Conservation (phyloP, 2,888 invertebrate genomes). For the Dromius quadrimaculatus region DNA sequence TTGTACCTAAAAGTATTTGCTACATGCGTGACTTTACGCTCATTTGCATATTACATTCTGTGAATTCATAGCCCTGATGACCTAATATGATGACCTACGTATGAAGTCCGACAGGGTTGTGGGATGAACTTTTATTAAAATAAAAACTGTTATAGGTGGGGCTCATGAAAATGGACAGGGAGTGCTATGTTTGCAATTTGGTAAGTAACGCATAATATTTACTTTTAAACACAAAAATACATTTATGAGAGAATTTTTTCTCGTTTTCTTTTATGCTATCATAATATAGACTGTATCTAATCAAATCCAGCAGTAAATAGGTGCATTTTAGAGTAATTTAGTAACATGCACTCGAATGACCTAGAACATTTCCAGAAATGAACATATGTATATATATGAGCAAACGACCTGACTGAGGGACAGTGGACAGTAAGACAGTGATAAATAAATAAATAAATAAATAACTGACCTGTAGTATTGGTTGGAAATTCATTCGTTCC, state of each 20-base stretch:
- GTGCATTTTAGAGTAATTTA: no score
- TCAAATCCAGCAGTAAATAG: no score
- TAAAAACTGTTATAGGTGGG: conserved; percentile 19
- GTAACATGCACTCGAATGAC: no score
- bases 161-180: background rate
- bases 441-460: no score
- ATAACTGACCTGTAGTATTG: conserved; percentile 62
- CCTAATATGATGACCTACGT: no score
- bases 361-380: no score
- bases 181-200: conserved; percentile 19
- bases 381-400: no score
- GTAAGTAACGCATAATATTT: background rate
- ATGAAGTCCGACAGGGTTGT: no score
- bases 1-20: conserved; percentile 2
- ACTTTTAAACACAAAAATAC: conserved; percentile 8
- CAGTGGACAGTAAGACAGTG: no score
- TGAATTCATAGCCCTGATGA: background rate
- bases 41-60: conserved; percentile 8
- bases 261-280: no score
- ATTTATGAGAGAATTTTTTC: background rate
- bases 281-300: no score
- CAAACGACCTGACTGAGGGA: no score
- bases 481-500: conserved; percentile 67
- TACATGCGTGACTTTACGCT: background rate
- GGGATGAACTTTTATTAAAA: conserved; percentile 6